A percentile compares a stretch with the other conserved stretches of the same genome.
Evolutionary conservation across 2,113 vertebrate genomes (phyloP).

Genomic region (Nanorana parkeri): DNA sequence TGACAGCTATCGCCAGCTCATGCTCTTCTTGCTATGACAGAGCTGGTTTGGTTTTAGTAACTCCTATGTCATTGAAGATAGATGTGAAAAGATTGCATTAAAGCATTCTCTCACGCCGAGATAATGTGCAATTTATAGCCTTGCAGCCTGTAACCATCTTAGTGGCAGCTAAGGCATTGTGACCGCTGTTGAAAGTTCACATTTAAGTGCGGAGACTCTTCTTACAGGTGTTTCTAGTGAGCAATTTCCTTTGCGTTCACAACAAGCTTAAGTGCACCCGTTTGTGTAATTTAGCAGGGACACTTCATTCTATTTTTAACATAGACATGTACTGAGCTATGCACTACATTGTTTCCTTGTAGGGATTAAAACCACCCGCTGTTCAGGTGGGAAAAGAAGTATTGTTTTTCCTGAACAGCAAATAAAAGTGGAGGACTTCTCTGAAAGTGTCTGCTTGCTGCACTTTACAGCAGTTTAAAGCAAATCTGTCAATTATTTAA

Average conservation of each 20-base stretch:
- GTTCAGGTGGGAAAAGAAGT: too few species aligned
- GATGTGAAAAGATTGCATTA: constrained; percentile 19
- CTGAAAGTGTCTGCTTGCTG: too few species aligned
- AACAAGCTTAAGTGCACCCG: background rate
- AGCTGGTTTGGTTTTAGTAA: background rate
- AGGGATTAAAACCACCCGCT: too few species aligned
- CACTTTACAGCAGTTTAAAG: too few species aligned
- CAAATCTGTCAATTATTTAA: too few species aligned
- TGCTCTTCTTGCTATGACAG: background rate
- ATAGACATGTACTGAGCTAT: constrained; percentile 8
- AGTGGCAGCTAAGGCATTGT: background rate
- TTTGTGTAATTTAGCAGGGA: constrained; percentile 4
- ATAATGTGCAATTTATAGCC: constrained; percentile 31
- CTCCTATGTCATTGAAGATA: constrained; percentile 4
- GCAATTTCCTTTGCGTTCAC: constrained; percentile 7
- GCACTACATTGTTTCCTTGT: background rate
- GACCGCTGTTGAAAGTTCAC: constrained; percentile 31
- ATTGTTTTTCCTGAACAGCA: too few species aligned
- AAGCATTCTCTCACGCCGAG: constrained; percentile 24
- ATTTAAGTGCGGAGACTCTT: constrained; percentile 19
- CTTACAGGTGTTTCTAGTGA: constrained; percentile 15
- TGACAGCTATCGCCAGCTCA: background rate
- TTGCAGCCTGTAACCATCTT: constrained; percentile 6
- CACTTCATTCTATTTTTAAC: background rate
- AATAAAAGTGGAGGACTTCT: too few species aligned